A percentile compares a stretch with the other conserved stretches of the same genome.
Conservation (phyloP, 2,113 vertebrate genomes). For the Ornithorhynchus anatinus region DNA sequence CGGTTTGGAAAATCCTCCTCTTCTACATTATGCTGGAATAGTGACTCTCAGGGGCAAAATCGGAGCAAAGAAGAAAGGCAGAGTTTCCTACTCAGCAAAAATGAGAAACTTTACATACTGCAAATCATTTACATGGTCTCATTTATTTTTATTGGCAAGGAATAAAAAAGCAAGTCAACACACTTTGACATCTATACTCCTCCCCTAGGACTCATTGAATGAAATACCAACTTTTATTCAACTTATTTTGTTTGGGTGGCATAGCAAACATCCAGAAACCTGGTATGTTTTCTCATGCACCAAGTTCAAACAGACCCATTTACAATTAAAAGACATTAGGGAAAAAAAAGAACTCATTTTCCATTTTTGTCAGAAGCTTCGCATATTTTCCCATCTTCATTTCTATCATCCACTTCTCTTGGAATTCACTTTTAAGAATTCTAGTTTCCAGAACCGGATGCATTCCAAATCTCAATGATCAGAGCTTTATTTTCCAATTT, state of each 20-base stretch:
- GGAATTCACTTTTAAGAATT: conserved; percentile 3
- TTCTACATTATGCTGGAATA: neutral
- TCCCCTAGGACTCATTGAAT: conserved; percentile 17
- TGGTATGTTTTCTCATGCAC: conserved; percentile 9
- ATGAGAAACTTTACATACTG: neutral
- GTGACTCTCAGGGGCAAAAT: conserved; percentile 35
- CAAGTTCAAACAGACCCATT: conserved; percentile 46
- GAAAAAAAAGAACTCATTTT: conserved; percentile 16
- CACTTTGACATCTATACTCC: neutral
- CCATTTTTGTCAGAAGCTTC: neutral
- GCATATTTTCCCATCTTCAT: neutral
- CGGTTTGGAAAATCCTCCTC: conserved; percentile 22
- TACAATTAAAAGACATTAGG: conserved; percentile 35
- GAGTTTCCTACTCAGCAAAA: conserved; percentile 51
- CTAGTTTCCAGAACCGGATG: conserved; percentile 3
- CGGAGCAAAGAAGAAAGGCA: conserved; percentile 11
- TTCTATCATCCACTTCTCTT: conserved; percentile 33
- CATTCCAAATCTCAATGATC: neutral
- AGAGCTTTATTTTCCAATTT: too few species aligned
- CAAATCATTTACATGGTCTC: conserved; percentile 4
- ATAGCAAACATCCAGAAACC: conserved; percentile 15
- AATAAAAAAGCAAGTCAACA: conserved; percentile 30
- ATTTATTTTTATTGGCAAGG: conserved; percentile 22
- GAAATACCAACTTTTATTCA: neutral
- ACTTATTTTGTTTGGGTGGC: neutral